Evolutionary conservation across 2,888 invertebrate species (phyloP).

Genomic region (Aphodius sticticus): DNA sequence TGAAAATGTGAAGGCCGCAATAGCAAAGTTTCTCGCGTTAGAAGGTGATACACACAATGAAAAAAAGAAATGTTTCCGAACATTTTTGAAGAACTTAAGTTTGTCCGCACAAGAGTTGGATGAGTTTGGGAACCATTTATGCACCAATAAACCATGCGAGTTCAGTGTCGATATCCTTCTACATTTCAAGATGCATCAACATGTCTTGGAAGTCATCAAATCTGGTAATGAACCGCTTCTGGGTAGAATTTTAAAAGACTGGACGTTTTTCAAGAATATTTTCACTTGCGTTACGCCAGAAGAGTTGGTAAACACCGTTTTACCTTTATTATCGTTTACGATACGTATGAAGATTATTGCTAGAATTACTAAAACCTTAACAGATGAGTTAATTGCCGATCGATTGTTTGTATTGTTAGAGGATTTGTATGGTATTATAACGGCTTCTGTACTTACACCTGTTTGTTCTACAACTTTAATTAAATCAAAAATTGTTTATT

Average conservation of each 20-base stretch:
- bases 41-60: neutral
- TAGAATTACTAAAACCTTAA: slow-evolving; percentile 31
- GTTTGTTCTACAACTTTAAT: slow-evolving; percentile 34
- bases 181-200: slow-evolving; percentile 31
- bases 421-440: slow-evolving; percentile 36
- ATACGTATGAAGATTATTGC: slow-evolving; percentile 35
- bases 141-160: neutral
- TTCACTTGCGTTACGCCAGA: slow-evolving; percentile 30
- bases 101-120: neutral
- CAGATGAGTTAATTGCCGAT: slow-evolving; percentile 28
- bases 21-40: slow-evolving; percentile 8
- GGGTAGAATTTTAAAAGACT: slow-evolving; percentile 36
- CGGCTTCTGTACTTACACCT: slow-evolving; percentile 36
- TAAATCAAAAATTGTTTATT: slow-evolving; percentile 22
- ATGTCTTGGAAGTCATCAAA: slow-evolving; percentile 37
- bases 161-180: slow-evolving; percentile 37
- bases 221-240: slow-evolving; percentile 33
- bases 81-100: neutral
- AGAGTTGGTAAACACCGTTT: slow-evolving; percentile 31
- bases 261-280: slow-evolving; percentile 34
- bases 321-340: slow-evolving; percentile 34
- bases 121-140: neutral
- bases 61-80: slow-evolving; percentile 22
- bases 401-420: slow-evolving; percentile 36
- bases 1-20: neutral